Evolutionary conservation across 2,113 vertebrate genomes (phyloP), one percentile per base, ranked within the genome.

Genomic region (Oreotrochilus melanogaster): DNA sequence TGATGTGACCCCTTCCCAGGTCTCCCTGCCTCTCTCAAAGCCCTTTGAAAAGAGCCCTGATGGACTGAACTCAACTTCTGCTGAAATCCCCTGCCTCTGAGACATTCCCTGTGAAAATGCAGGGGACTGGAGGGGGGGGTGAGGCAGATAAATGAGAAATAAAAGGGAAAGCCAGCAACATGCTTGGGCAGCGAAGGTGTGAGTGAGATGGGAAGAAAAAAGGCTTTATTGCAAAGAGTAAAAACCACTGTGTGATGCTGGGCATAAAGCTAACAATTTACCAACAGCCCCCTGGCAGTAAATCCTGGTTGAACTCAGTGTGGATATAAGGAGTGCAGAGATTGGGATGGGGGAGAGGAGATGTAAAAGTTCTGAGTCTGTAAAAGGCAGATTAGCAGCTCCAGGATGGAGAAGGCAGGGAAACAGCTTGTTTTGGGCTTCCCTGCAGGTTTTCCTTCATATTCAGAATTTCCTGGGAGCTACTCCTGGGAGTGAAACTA

Each of bases 41-140:
- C n/a, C 93, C 92, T 96, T 95, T 95, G 83, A 83, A 96, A 92
- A 83, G 81, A 89, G 79, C 92, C 87, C 82, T 92, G 76, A 57
- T 53, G 42, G 88, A 94, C 86, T 95, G 90, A 96, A 95, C 95
- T 97, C 85, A 42, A 85, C 75, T 93, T 28, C 71, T 50, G 76
- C 76, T 93, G 78, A 57, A 97, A 81, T 91, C 85, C 1, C 71
- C 93, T 33, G 62, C 92, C 89, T 58, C 3, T n/a, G 92, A 80
- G 15, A 3, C 58, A 73, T 78, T 79, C 74, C 88, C 81, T 89
- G 95, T 89, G 93, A 94, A 92, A 71, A 92, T 51, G 87, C 74
- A 69, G 92, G 89, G 89, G 82, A 23, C 13, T 5, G 79, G 57
- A 93, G 90, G 91, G 92, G 2, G 1, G 0, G 3, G 0, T 0